Evolutionary conservation across 2,888 invertebrate genomes (phyloP).

Genomic region (Lampropteryx suffumata): DNA sequence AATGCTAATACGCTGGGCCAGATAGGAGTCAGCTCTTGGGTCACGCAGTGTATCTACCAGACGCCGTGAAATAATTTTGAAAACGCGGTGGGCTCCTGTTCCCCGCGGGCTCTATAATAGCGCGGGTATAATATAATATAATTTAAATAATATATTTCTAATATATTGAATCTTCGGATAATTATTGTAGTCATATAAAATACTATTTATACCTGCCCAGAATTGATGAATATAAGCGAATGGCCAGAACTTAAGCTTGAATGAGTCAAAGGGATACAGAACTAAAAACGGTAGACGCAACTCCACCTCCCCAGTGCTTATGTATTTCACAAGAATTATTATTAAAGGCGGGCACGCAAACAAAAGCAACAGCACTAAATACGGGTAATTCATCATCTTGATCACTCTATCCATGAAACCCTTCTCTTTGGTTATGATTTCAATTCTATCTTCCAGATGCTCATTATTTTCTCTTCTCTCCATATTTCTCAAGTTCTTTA

Average conservation of each 20-base stretch:
- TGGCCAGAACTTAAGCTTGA: constrained; percentile 52
- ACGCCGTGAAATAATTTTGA: too few relatives aligned
- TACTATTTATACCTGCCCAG: constrained; percentile 54
- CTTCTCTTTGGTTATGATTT: constrained; percentile 42
- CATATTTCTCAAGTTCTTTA: constrained; percentile 38
- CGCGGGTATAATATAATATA: too few relatives aligned
- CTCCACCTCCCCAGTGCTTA: constrained; percentile 43
- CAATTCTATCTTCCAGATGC: constrained; percentile 30
- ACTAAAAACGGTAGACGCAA: constrained; percentile 52
- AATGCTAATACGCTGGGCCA: too few relatives aligned
- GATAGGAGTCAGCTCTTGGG: too few relatives aligned
- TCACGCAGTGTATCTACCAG: too few relatives aligned
- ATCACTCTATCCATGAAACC: constrained; percentile 47
- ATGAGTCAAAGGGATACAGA: constrained; percentile 60
- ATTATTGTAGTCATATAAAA: too few relatives aligned
- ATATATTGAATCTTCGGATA: too few relatives aligned
- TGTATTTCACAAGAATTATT: constrained; percentile 48
- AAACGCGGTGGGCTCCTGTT: too few relatives aligned
- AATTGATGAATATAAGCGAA: constrained; percentile 56
- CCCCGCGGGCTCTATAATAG: too few relatives aligned
- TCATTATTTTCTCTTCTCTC: constrained; percentile 37
- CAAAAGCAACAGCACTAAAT: constrained; percentile 36
- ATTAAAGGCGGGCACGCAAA: constrained; percentile 50
- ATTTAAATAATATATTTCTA: too few relatives aligned
- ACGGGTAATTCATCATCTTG: constrained; percentile 44